A percentile compares a stretch with the other conserved stretches of the same genome.
Conservation (phyloP, 23 tunicate genomes). For the Ascidia mentula region DNA sequence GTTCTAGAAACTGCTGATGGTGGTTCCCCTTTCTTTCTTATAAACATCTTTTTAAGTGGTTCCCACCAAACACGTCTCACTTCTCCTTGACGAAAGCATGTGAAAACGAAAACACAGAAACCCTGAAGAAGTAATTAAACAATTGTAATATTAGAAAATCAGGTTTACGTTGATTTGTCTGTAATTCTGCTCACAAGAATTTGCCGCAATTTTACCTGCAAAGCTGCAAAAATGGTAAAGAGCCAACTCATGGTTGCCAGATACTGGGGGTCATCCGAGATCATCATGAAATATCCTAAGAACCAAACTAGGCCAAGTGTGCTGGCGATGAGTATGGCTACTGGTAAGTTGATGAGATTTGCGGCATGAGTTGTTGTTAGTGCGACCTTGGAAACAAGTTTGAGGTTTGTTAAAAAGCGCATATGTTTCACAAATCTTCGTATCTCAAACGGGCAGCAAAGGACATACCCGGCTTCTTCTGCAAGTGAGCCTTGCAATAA, state of each 20-base stretch:
- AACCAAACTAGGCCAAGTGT: slow-evolving; percentile 13
- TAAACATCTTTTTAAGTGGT: background rate
- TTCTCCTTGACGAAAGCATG: background rate
- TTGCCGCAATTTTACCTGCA: background rate
- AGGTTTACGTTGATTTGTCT: background rate
- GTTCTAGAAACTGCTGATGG: background rate
- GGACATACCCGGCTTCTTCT: slow-evolving; percentile 43
- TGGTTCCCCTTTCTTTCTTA: background rate
- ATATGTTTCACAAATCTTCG: too few species aligned
- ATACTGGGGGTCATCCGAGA: background rate
- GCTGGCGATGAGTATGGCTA: slow-evolving; percentile 7
- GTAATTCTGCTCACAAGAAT: background rate
- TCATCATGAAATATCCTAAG: slow-evolving; percentile 14
- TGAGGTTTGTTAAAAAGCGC: too few species aligned
- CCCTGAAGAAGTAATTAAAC: background rate
- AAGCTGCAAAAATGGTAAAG: background rate
- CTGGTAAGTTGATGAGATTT: background rate
- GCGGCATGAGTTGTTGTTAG: too few species aligned
- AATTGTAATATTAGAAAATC: too few species aligned
- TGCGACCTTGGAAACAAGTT: too few species aligned
- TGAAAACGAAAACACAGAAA: background rate
- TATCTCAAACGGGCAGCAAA: too few species aligned
- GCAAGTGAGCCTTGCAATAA: slow-evolving; percentile 20
- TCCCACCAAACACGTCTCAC: background rate
- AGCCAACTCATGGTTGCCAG: slow-evolving; percentile 4